A percentile compares a stretch with the other conserved stretches of the same genome.
These are phyloP conservation scores for Sebastes diaconus DNA, from an alignment of 2,797 vertebrate genomes.

Conservation along the genomic window DNA sequence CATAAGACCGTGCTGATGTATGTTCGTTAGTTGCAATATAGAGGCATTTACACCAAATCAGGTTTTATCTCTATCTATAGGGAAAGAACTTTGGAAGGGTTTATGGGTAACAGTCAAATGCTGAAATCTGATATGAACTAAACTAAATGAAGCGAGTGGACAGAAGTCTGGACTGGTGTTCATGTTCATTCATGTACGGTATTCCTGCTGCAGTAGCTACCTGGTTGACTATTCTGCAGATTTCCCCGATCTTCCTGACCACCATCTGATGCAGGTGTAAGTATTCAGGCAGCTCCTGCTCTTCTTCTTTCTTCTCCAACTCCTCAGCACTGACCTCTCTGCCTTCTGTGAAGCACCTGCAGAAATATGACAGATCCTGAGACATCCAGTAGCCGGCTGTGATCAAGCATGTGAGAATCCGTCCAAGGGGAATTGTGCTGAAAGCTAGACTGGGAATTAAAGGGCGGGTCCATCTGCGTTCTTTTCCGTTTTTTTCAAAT, in stretches of 20 bases:
- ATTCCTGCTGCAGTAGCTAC: slow-evolving; percentile 64
- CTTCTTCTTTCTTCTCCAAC: slow-evolving; percentile 65
- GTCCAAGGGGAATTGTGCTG: background rate
- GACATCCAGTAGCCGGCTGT: background rate
- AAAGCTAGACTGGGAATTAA: background rate
- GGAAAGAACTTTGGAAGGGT: too few species aligned
- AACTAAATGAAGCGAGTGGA: background rate
- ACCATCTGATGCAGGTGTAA: slow-evolving; percentile 88
- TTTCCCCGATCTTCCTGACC: slow-evolving; percentile 92
- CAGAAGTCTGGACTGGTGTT: background rate
- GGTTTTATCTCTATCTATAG: too few species aligned
- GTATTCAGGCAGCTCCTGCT: slow-evolving; percentile 86
- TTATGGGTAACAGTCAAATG: too few species aligned
- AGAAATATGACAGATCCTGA: background rate
- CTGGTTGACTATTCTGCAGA: slow-evolving; percentile 96
- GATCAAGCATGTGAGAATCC: background rate
- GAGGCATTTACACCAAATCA: background rate
- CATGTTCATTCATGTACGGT: background rate
- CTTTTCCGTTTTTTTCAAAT: background rate
- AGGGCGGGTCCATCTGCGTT: background rate
- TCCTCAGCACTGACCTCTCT: slow-evolving; percentile 56
- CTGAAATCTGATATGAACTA: background rate
- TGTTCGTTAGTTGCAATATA: background rate
- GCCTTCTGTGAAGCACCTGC: slow-evolving; percentile 72
- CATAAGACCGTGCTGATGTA: background rate